phyloP scores from a whole-genome alignment of 2,113 vertebrate species.

The Myxocyprinus asiaticus region DNA sequence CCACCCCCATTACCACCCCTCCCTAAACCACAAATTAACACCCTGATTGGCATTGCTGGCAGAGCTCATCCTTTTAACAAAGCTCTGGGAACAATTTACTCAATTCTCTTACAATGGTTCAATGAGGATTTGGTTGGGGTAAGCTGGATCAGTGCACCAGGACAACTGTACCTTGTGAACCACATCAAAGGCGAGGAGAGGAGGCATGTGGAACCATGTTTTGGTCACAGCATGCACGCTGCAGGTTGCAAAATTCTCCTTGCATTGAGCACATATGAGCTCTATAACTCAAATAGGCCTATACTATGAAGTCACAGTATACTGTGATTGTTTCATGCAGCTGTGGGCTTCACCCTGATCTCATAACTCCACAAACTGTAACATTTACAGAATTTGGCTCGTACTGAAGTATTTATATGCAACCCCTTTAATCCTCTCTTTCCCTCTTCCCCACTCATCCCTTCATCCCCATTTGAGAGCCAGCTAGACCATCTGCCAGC shows the following conservation, averaged over 20 bases:
- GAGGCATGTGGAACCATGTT: not conserved
- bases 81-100: constrained; percentile 7
- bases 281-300: constrained; percentile 1
- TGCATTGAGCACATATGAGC: constrained; percentile 4
- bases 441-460: constrained; percentile 4
- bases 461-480: constrained; percentile 32
- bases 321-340: constrained; percentile 13
- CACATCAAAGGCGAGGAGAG: not conserved
- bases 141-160: constrained; percentile 12
- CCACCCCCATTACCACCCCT: too few species aligned
- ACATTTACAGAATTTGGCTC: constrained; percentile 21
- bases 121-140: constrained; percentile 1
- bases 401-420: constrained; percentile 16
- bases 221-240: not conserved
- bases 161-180: not conserved
- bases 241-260: constrained; percentile 4
- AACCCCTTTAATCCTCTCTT: constrained; percentile 30
- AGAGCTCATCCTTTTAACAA: not conserved
- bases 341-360: constrained; percentile 31
- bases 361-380: constrained; percentile 28
- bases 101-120: not conserved
- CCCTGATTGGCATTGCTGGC: not conserved
- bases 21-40: too few species aligned
- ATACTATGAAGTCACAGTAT: constrained; percentile 4
- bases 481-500: constrained; percentile 38